A percentile compares a stretch with the other conserved stretches of the same genome.
These are phyloP conservation scores for Caerostris darwini DNA, from an alignment of 1,140 invertebrate species.

Conservation along the genomic window DNA sequence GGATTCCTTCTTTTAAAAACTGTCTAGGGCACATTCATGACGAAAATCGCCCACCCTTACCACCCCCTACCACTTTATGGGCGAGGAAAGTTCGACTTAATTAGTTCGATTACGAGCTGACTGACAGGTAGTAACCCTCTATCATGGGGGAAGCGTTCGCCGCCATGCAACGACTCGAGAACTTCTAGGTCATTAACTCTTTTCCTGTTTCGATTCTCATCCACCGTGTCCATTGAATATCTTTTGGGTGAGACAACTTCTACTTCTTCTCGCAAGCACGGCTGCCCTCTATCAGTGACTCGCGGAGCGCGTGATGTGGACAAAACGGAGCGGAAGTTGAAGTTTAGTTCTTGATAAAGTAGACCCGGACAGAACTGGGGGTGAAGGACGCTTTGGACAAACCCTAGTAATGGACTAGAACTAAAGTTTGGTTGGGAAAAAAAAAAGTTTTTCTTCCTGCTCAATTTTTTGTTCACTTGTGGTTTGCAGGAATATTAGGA, in stretches of 20 bases:
- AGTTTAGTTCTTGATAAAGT: constrained; percentile 70
- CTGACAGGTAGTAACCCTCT: constrained; percentile 65
- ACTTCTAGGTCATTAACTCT: constrained; percentile 67
- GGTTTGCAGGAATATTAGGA: background rate
- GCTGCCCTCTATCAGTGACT: constrained; percentile 50
- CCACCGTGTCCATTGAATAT: constrained; percentile 66
- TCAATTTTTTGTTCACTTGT: background rate
- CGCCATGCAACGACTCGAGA: constrained; percentile 45
- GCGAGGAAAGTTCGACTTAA: constrained; percentile 60
- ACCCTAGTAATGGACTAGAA: background rate
- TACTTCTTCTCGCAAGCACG: constrained; percentile 37
- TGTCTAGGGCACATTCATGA: constrained; percentile 36
- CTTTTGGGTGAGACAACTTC: constrained; percentile 51
- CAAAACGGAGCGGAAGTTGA: constrained; percentile 58
- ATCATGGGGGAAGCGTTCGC: constrained; percentile 37
- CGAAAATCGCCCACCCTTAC: background rate
- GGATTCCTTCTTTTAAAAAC: background rate
- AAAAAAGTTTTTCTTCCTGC: background rate
- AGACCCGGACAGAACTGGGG: background rate
- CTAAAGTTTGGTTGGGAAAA: background rate
- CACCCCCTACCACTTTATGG: background rate
- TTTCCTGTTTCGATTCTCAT: constrained; percentile 61
- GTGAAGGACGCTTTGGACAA: constrained; percentile 1
- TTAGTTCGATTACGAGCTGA: constrained; percentile 74
- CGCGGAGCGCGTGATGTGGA: constrained; percentile 41